Base-by-base conservation (phyloP, 2,888 invertebrate genomes). In the Ellobium chinense region DNA sequence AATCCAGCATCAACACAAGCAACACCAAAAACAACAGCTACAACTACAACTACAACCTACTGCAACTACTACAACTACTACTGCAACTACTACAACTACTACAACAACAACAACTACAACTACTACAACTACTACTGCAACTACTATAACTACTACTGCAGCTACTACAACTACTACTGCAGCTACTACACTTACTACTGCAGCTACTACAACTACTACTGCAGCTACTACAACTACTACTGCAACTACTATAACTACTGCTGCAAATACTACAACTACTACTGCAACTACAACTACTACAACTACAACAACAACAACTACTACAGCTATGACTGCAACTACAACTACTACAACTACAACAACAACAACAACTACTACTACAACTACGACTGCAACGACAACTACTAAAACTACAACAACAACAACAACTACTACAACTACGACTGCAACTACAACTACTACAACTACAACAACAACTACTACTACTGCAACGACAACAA, bases 291-390 rank as follows among this genome's bases (percentile, higher is more conserved):
- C 60, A 58, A 58, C 73, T 73, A 58, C 73, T 73, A 73, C 73
- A 54, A 73, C 73, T 73, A 73, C 73, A n/a, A 60, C 73, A 34
- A 58, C 60, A 34, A 73, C 73, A 58, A 73, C 73, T 58, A 60
- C 73, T 73, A 73, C 60, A 58, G 34, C 73, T 73, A 73, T 21
- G 34, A 73, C 58, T 58, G 58, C 73, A 58, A 58, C 73, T 73
- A 73, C 73, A 58, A 73, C 73, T 73, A 73, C 60, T 73, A 73
- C 73, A 58, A 73, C 58, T 58, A 73, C 73, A 58, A 73, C 73
- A 54, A 58, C 56, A 58, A 58, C 73, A 54, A 58, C 73, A 58
- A 73, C 58, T 73, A 73, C 60, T 73, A 73, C 58, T 58, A 58
- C 73, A 58, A 73, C 73, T 58, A 58, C 34, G 34, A 73, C 60